phyloP scores from a whole-genome alignment of 1,140 invertebrate species.

The Calosoma granatense region DNA sequence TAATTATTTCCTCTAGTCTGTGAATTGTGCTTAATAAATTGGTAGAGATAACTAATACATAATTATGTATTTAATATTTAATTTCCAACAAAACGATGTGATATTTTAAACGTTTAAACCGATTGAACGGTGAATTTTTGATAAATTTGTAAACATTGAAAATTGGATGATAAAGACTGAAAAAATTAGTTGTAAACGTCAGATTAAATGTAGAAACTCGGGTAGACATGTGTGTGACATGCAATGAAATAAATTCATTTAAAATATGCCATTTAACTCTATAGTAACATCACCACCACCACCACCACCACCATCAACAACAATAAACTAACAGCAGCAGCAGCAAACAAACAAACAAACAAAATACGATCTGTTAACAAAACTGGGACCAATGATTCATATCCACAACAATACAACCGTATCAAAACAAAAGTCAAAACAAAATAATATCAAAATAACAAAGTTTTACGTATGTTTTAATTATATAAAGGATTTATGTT shows the following conservation, averaged over 20 bases:
- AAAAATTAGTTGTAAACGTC: not conserved
- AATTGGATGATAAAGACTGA: constrained; percentile 6
- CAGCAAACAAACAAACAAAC: too few species aligned
- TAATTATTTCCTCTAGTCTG: not conserved
- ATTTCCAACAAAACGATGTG: not conserved
- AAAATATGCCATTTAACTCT: constrained; percentile 9
- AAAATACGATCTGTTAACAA: not conserved
- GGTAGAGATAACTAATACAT: not conserved
- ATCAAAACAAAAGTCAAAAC: constrained; percentile 4
- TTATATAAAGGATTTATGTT: not conserved
- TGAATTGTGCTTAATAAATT: not conserved
- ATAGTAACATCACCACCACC: not conserved
- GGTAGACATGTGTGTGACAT: too few species aligned
- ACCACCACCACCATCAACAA: too few species aligned
- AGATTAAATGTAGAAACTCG: not conserved
- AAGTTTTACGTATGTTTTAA: not conserved
- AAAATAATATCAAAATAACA: constrained; percentile 1
- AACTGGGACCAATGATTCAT: constrained; percentile 6
- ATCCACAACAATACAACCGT: constrained; percentile 4
- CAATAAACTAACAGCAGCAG: too few species aligned
- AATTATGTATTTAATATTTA: too few species aligned
- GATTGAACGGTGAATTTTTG: not conserved
- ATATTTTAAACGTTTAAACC: not conserved
- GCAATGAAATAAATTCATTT: too few species aligned
- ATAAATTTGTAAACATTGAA: too few species aligned